These are phyloP conservation scores for Melieria picta DNA, from an alignment of 2,888 invertebrate species.

Conservation along the genomic window DNA sequence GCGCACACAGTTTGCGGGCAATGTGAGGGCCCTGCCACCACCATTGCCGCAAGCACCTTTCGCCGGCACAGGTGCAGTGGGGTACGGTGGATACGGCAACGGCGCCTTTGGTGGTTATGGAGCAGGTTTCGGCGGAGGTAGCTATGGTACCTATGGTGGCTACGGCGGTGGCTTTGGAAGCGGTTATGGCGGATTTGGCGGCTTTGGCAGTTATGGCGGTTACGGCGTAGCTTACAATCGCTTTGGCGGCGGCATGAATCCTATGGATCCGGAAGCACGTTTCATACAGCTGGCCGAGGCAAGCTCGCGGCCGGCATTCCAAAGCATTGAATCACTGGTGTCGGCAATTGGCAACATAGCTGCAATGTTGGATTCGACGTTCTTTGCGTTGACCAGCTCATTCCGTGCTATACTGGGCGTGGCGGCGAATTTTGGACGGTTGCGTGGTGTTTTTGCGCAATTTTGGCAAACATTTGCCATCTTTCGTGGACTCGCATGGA, in stretches of 20 bases:
- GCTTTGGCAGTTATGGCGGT: constrained; percentile 50
- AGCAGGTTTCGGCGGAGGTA: constrained; percentile 39
- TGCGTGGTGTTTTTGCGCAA: constrained; percentile 85
- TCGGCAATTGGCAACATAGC: constrained; percentile 92
- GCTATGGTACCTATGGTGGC: constrained; percentile 40
- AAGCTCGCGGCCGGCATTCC: constrained; percentile 90
- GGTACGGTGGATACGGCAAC: constrained; percentile 42
- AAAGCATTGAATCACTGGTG: constrained; percentile 92
- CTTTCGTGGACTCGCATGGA: constrained; percentile 81
- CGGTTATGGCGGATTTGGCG: constrained; percentile 52
- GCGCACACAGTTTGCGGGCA: constrained; percentile 58
- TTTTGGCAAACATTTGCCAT: constrained; percentile 89
- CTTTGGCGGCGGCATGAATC: constrained; percentile 54
- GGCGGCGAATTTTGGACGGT: constrained; percentile 90
- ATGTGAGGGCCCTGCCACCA: constrained; percentile 55
- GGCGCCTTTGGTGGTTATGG: constrained; percentile 54
- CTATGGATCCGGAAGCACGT: constrained; percentile 65
- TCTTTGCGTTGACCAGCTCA: constrained; percentile 93
- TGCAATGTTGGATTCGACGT: constrained; percentile 97
- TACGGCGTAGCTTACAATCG: constrained; percentile 60
- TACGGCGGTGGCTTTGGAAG: constrained; percentile 41
- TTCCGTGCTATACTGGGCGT: constrained; percentile 95
- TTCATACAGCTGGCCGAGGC: constrained; percentile 92
- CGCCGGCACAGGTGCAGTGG: constrained; percentile 34
- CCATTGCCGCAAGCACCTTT: constrained; percentile 43